Evolutionary conservation across 2,113 vertebrate species (phyloP).

Genomic region (Onychostruthus taczanowskii): DNA sequence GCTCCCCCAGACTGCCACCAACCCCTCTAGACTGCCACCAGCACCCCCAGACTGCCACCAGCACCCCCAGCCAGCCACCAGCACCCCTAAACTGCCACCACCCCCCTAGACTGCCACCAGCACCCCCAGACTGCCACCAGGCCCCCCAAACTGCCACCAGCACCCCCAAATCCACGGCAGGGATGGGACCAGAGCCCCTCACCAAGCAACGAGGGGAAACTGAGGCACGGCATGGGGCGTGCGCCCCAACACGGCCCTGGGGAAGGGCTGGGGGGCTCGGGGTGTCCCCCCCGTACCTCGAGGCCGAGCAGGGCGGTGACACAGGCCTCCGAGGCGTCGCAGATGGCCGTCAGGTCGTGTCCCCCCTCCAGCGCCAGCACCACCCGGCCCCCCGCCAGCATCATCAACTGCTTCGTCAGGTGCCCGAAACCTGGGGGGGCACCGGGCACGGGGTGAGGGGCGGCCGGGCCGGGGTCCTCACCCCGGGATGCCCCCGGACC

Average conservation of each 20-base stretch:
- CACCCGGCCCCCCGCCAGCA: constrained; percentile 82
- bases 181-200: rapidly evolving
- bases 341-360: constrained; percentile 88
- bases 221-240: rapidly evolving
- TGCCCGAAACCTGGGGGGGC: constrained; percentile 81
- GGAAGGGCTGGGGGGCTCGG: not conserved
- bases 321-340: constrained; percentile 86
- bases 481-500: not conserved
- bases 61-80: no score
- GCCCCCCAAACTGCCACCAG: no score
- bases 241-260: rapidly evolving
- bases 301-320: constrained; percentile 83
- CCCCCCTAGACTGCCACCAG: no score
- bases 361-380: constrained; percentile 87
- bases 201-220: rapidly evolving
- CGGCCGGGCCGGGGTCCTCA: rapidly evolving
- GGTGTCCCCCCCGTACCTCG: constrained; percentile 63
- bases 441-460: not conserved
- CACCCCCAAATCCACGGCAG: rapidly evolving
- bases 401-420: constrained; percentile 88
- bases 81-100: no score
- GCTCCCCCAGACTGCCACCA: not conserved
- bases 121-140: no score
- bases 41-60: no score
- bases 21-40: no score